Evolutionary conservation across 2,888 invertebrate genomes (phyloP).

Genomic region (Acleris cristana): DNA sequence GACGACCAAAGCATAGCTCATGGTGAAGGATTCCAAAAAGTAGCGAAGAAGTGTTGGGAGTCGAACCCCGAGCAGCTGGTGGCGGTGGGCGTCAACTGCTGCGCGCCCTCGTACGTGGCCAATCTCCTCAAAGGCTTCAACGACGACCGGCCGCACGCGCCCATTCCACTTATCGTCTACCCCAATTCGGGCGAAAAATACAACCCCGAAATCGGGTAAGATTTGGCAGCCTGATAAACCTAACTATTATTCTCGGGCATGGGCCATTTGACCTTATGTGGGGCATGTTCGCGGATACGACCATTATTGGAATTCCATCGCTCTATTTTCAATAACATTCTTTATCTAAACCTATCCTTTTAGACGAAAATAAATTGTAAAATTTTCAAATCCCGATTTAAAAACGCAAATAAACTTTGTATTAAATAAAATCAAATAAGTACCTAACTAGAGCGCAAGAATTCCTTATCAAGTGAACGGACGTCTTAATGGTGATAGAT

Average conservation of each 20-base stretch:
- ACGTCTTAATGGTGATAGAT: constrained; percentile 34
- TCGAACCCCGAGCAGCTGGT: constrained; percentile 88
- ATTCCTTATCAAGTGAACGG: constrained; percentile 26
- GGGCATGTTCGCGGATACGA: constrained; percentile 20
- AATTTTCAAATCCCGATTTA: not conserved
- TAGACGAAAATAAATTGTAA: too few species aligned
- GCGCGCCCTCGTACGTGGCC: constrained; percentile 79
- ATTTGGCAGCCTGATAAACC: constrained; percentile 47
- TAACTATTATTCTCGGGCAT: constrained; percentile 34
- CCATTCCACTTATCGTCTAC: constrained; percentile 92
- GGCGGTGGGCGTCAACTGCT: constrained; percentile 96
- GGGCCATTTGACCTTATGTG: constrained; percentile 32
- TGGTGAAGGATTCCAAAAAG: constrained; percentile 91
- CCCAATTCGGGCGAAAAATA: constrained; percentile 96
- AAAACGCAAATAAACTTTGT: constrained; percentile 9
- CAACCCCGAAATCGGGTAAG: constrained; percentile 87
- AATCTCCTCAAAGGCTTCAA: constrained; percentile 76
- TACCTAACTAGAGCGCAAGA: not conserved
- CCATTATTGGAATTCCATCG: constrained; percentile 33
- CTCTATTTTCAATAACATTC: constrained; percentile 26
- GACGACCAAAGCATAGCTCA: constrained; percentile 86
- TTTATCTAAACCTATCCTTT: constrained; percentile 15
- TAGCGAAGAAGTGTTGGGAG: constrained; percentile 88
- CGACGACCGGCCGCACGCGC: constrained; percentile 74
- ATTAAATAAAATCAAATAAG: constrained; percentile 7